Evolutionary conservation across 2,797 vertebrate genomes (phyloP), one percentile per base, ranked within the genome.

Genomic region (Protosalanx chinensis): DNA sequence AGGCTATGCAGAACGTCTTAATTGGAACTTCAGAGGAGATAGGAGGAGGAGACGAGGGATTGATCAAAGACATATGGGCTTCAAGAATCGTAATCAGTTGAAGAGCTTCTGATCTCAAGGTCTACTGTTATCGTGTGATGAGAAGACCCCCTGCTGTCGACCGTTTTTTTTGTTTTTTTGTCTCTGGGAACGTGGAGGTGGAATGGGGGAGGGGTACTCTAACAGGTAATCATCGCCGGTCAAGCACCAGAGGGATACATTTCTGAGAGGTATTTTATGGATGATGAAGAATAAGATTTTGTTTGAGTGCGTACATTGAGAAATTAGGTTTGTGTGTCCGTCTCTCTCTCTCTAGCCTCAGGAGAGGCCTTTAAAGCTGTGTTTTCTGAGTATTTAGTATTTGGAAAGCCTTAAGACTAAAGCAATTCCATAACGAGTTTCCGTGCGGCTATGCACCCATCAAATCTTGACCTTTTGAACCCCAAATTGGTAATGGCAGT

Each of bases 201-300:
- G 83, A 29, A 74, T 66, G 33, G 1, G 27, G 8, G 35, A 12
- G 37, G 37, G 6, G 37, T 41, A 41, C 37, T 41, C 37, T 41
- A 41, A 10, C 23, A 1, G 72, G 85, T 86, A 89, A 71, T 88
- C 86, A 89, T 62, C 27, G 23, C 73, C 79, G 80, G 76, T 81
- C 80, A 32, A 12, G 51, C 4, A 76, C 78, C 70, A 67, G 77
- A 76, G 77, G 74, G 77, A 77, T 41, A 41, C 82, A 85, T 79
- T 79, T 66, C 76, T 71, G 51, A 0, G 80, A 82, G 71, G 84
- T 69, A 74, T 81, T 84, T 84, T 82, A 84, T 83, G 82, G 83
- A 85, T 82, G 83, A 82, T 77, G 72, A 68, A 79, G 72, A 78
- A 59, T 76, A 81, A 78, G 82, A 79, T 56, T 56, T 5, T n/a